Base-by-base conservation (phyloP, 2,888 invertebrate genomes). In the Endomychus coccineus region DNA sequence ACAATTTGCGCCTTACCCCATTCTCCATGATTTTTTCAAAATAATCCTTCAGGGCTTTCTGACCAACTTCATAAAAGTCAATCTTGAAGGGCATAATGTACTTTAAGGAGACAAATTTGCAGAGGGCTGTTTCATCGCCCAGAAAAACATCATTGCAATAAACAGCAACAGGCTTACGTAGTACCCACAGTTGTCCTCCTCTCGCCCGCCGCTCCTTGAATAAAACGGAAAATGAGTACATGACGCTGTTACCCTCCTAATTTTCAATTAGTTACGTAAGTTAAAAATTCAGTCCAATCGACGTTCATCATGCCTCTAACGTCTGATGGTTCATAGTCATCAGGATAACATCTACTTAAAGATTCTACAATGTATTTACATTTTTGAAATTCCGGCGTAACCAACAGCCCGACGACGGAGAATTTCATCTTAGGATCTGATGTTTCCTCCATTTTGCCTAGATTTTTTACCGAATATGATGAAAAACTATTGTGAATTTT, bases 91-190 rank as follows among this genome's bases (percentile, higher is more conserved):
- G 51, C 40, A 73, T 69, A 27, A 56, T 54, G 45, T 70, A 76
- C 52, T 62, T 69, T 5, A 64, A 48, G 37, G 68, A 59, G 7
- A 77, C 53, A 21, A 69, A 58, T 10, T 64, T 54, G 25, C 64
- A 58, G 13, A 78, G 55, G 36, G 71, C 73, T 1, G 61, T 53
- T 31, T 71, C 70, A 25, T 72, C 73, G 1, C 77, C 78, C 16
- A 78, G 52, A 42, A 70, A 69, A 34, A 66, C 55, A 5, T 66
- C 67, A 43, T 77, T 66, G 2, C 66, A 44, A 42, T 74, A 64
- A 1, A 78, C 67, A 3, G 68, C 71, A 1, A 74, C 73, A 28
- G 64, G 61, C 22, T 64, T 66, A 17, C 55, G 46, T 13, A 73
- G 49, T 7, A 66, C 64, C 64, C 70, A 74, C 4, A 33, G 14